These are phyloP conservation scores for Habropoda laboriosa DNA, from an alignment of 1,140 invertebrate species.

Conservation along the genomic window DNA sequence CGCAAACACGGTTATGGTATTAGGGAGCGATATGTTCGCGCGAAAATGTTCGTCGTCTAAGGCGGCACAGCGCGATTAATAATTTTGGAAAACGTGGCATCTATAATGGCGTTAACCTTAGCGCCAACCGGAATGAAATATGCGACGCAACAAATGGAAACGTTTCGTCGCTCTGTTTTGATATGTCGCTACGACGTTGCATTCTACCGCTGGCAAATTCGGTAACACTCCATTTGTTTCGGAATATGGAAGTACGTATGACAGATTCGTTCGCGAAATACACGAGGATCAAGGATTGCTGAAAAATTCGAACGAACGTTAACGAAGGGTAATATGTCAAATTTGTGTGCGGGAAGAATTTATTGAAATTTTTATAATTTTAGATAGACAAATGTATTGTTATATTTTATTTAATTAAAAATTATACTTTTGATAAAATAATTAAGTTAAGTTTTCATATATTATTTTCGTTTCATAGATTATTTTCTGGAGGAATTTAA, in stretches of 20 bases:
- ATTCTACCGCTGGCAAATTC: not conserved
- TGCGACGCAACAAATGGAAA: not conserved
- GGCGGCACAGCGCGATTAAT: slow-evolving; percentile 33
- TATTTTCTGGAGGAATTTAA: too few species aligned
- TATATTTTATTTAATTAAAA: too few species aligned
- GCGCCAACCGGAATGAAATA: not conserved
- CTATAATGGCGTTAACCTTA: slow-evolving; percentile 2
- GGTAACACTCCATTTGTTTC: not conserved
- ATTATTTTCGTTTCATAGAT: too few species aligned
- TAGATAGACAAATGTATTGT: too few species aligned
- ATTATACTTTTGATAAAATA: too few species aligned
- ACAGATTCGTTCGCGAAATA: not conserved
- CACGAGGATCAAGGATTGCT: too few species aligned
- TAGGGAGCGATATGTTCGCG: slow-evolving; percentile 54
- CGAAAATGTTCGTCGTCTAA: slow-evolving; percentile 30
- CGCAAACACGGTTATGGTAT: slow-evolving; percentile 64
- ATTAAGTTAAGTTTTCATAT: too few species aligned
- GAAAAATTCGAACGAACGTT: too few species aligned
- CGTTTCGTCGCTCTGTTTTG: not conserved
- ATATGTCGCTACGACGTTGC: not conserved
- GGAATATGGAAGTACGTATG: not conserved
- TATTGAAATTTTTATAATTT: too few species aligned
- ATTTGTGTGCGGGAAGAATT: too few species aligned
- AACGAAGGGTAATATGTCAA: too few species aligned
- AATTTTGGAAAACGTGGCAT: slow-evolving; percentile 31